These are phyloP conservation scores for Frieseomelitta varia DNA, from an alignment of 1,140 invertebrate species.

Conservation along the genomic window DNA sequence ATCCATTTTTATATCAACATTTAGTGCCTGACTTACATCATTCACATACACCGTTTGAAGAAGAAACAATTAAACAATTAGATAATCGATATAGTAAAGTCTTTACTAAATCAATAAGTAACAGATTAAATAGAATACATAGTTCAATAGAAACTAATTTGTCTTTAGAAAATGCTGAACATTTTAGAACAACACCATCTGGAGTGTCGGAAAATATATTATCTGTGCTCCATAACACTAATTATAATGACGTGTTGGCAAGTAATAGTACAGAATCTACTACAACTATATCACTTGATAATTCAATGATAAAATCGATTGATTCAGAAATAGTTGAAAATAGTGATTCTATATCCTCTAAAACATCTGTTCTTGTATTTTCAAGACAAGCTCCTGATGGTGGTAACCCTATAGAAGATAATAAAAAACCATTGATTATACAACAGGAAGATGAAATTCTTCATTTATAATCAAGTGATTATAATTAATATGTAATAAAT, in stretches of 20 bases:
- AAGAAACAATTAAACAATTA: conserved; percentile 70
- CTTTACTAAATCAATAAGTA: conserved; percentile 69
- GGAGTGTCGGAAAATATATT: conserved; percentile 69
- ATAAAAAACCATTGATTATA: conserved; percentile 23
- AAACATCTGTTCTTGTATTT: conserved; percentile 70
- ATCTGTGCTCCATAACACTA: conserved; percentile 66
- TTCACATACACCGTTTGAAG: conserved; percentile 63
- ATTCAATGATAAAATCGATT: conserved; percentile 55
- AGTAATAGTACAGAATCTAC: conserved; percentile 69
- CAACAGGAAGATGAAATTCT: conserved; percentile 40
- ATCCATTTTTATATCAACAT: conserved; percentile 76
- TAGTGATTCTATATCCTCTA: conserved; percentile 61
- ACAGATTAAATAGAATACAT: conserved; percentile 63
- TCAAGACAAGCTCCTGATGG: conserved; percentile 79
- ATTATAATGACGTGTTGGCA: conserved; percentile 62
- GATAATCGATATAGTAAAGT: conserved; percentile 74
- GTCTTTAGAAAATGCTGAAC: conserved; percentile 48
- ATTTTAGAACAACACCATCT: conserved; percentile 64
- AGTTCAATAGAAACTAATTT: conserved; percentile 58
- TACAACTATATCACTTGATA: conserved; percentile 65
- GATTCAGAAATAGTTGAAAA: conserved; percentile 62
- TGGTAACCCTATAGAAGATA: conserved; percentile 77
- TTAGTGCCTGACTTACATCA: conserved; percentile 69
- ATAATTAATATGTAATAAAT: conserved; percentile 33
- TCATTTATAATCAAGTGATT: conserved; percentile 45